Evolutionary conservation across 2,113 vertebrate genomes (phyloP).

Genomic region (Seriola rivoliana): DNA sequence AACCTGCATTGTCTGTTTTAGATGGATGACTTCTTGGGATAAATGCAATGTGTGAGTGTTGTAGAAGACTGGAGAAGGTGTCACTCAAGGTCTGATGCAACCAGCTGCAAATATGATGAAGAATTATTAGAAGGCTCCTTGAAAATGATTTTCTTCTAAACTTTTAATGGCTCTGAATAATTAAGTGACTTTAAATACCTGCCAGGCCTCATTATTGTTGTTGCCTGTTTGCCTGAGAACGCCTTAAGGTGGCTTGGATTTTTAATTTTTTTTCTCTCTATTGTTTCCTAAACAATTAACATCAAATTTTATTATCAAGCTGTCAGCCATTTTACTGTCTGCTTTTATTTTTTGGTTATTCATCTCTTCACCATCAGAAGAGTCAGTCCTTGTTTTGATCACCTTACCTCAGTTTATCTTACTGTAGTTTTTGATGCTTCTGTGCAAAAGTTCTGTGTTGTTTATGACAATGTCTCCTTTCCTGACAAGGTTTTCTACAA

Average conservation of each 20-base stretch:
- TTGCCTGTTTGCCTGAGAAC: constrained; percentile 9
- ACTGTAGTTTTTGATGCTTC: not conserved
- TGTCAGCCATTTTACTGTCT: constrained; percentile 14
- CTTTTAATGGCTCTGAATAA: constrained; percentile 54
- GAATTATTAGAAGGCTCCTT: constrained; percentile 51
- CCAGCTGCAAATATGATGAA: constrained; percentile 61
- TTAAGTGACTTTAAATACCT: constrained; percentile 46
- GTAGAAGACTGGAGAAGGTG: constrained; percentile 49
- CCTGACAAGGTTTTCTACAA: not conserved
- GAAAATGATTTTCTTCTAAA: constrained; percentile 40
- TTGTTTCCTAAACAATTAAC: constrained; percentile 33
- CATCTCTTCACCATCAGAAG: not conserved
- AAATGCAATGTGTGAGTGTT: constrained; percentile 25
- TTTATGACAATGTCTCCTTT: not conserved
- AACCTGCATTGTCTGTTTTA: constrained; percentile 21
- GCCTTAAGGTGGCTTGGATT: constrained; percentile 6
- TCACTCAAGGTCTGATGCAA: constrained; percentile 71
- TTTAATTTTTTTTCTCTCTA: not conserved
- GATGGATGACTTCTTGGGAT: constrained; percentile 36
- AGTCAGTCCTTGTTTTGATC: constrained; percentile 2
- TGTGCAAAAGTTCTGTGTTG: not conserved
- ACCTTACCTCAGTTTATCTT: not conserved
- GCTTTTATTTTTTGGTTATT: not conserved
- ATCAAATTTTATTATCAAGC: constrained; percentile 6
- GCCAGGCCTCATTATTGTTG: constrained; percentile 25